Evolutionary conservation across 2,797 vertebrate genomes (phyloP), one percentile per base, ranked within the genome.

Genomic region (Eutrigla gurnardus): DNA sequence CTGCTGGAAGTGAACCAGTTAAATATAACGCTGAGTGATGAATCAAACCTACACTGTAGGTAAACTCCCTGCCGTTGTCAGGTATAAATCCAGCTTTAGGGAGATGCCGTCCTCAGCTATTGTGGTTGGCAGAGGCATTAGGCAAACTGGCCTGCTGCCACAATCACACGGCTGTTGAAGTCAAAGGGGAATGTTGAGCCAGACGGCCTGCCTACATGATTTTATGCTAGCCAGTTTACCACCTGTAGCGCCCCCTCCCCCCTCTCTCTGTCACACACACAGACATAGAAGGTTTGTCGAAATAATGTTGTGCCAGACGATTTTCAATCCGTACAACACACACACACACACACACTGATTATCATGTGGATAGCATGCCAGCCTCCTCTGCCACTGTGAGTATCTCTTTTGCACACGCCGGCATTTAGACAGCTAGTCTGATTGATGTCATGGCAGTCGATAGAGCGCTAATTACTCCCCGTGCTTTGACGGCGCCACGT

Each of bases 391-490:
- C 80, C 78, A 36, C 71, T 33, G 76, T 4, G 55, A 75, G 75
- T 7, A 63, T 63, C 8, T 80, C 86, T 69, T 64, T 70, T 64
- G 65, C 75, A 65, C 82, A 61, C 15, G 15, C 68, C 49, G 54
- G 70, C 86, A 70, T 86, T 87, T 69, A 80, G 92, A 93, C 91
- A 91, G 91, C 88, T 81, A 67, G 90, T 92, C 92, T 88, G 90
- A 95, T 93, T 92, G 92, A 94, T 94, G 91, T 94, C 92, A 94
- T 67, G 90, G 86, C 84, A 77, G 89, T 92, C 85, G 78, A 93
- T 89, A 79, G 89, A 88, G 88, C 86, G 73, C 91, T 94, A 94
- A 95, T 95, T 94, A 93, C 87, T 93, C 89, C 89, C 80, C 58
- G 67, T 78, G 90, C 90, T 90, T 84, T 81, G 88, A 90, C 82